Base-by-base conservation (phyloP, 1,140 invertebrate genomes). In the Coptotermes formosanus region DNA sequence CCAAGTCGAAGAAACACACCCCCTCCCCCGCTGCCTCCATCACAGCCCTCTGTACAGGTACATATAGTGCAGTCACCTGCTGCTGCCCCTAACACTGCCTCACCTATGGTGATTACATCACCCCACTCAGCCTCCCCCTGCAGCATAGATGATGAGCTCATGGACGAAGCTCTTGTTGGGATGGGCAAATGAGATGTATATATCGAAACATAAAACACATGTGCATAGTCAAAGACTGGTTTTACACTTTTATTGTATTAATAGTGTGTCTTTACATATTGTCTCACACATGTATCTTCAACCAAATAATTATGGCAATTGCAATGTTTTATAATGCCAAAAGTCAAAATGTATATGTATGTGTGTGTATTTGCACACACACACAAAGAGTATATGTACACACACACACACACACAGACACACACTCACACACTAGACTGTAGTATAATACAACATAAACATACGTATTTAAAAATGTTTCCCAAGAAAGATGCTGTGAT, bases 111-210 rank as follows among this genome's bases (percentile, higher is more conserved):
- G 25, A 93, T 93, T 7, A 93, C 94, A 3, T 95, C 95, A 14
- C 95, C 95, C 6, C 95, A 95, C 89, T 95, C 95, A 9, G 93
- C 94, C 64, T 96, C 96, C 4, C 96, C 96, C 11, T 95, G 94
- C 88, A 95, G 96, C 86, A 96, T 96, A 86, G 96, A 97, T 88
- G 96, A 97, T 90, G 96, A 97, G 89, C 93, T 97, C 4, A 97
- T 97, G 95, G 96, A 97, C 89, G 96, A 97, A 89, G 96, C 96
- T 3, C 91, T 97, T 38, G 95, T 96, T 55, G 95, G 95, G 82
- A 91, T 95, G 91, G 95, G 93, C 43, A 94, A 94, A 91, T 94
- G 91, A 92, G 81, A 52, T 30, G 48, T 32, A 23, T 30, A 45
- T 0, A 55, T 21, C 12, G 21, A 55, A 16, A 48, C 21, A 82